Base-by-base conservation (phyloP, 2,888 invertebrate genomes). In the Nemotelus nigrinus region DNA sequence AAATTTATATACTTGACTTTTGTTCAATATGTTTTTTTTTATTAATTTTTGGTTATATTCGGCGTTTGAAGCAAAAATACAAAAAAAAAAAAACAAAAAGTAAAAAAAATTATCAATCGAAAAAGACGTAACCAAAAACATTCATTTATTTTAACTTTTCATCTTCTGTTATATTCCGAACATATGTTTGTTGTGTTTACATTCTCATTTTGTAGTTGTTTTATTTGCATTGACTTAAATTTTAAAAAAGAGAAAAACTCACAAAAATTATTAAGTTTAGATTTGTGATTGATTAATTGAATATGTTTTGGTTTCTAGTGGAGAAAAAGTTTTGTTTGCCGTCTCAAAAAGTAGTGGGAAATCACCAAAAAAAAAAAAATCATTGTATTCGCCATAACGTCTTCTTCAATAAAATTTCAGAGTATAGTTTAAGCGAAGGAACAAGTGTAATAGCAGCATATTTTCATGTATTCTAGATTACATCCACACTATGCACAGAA, bases 381-480 rank as follows among this genome's bases (percentile, higher is more conserved):
- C 50, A 47, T 70, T 55, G 70, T 70, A 70, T 70, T 70, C 70
- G 70, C 70, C 70, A 70, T 70, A 70, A 70, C 53, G 25, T 25
- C 25, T 25, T 25, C 25, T 5, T 67, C 47, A 25, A 67, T 67
- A 50, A 8, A 50, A 50, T 60, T 48, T 45, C 47, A 67, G 39
- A 48, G 50, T 48, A 67, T 67, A 67, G 70, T 41, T 60, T 41
- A 7, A 60, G 60, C 25, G 25, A 57, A 41, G 60, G 41, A 60
- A 41, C 25, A 60, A 39, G 3, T 60, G 41, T 57, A 60, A 39
- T 60, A 60, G 60, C 25, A 60, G 7, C 60, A 43, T 60, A 60
- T 60, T 60, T 39, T 8, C 3, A 65, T 53, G 41, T 70, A 55
- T 8, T 55, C 55, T 25, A 25, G 25, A 70, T 70, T 55, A 70